Evolutionary conservation across 1,140 invertebrate genomes (phyloP), one percentile per base, ranked within the genome.

Genomic region (Lineus longissimus): DNA sequence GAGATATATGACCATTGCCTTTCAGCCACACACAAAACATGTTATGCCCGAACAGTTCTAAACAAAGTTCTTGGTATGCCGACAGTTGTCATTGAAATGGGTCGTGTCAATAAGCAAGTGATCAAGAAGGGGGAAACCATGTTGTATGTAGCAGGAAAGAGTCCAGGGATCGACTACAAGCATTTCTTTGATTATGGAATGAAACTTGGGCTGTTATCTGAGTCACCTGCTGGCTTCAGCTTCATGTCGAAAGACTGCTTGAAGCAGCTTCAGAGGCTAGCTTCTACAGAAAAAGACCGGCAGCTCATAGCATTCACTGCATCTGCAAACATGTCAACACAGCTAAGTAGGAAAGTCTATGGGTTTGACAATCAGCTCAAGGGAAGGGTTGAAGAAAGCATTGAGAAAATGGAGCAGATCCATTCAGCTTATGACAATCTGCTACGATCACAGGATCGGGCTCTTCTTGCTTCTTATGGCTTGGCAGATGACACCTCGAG

Each of bases 381-480:
- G 19, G n/a, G n/a, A 27, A 51, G n/a, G n/a, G 47, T 51, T 7
- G 47, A 19, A 7, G 47, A 51, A 23, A 51, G 4, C n/a, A n/a
- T 51, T 9, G 47, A 51, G 47, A 51, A 51, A 51, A 51, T 51
- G 47, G 25, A 51, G 25, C 19, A 27, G 47, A 51, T 51, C n/a
- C 25, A 51, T 27, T 51, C 47, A 27, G 47, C 47, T 7, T 51
- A 51, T 27, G n/a, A 27, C n/a, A n/a, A 51, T 23, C 47, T 51
- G 47, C 9, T 27, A 23, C 4, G n/a, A n/a, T 23, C 47, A 23
- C 47, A 51, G 47, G 47, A 51, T 51, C n/a, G n/a, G n/a, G n/a
- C 25, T 7, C 47, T 51, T 4, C n/a, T 51, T 4, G 25, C n/a
- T 4, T 51, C 47, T 7, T 51, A 36, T 36, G 33, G 33, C 15